Evolutionary conservation across 2,888 invertebrate species (phyloP).

Genomic region (Eucriotettix oculatus): DNA sequence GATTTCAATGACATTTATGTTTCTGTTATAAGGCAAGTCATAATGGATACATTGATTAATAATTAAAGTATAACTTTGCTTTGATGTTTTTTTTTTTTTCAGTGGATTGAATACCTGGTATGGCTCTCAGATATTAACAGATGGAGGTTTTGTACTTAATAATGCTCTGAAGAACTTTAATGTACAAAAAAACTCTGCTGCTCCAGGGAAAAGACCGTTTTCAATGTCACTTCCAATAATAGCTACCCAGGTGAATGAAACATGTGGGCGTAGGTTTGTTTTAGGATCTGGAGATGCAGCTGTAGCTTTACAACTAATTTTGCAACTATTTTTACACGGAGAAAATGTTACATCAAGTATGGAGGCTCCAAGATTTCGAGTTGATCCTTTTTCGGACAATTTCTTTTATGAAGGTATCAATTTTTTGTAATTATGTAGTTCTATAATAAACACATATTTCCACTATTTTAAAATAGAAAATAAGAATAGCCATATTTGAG

Average conservation of each 20-base stretch:
- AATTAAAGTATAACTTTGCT: neutral
- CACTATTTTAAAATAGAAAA: too few relatives aligned
- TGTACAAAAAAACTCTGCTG: constrained; percentile 7
- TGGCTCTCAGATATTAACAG: constrained; percentile 31
- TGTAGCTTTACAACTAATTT: constrained; percentile 31
- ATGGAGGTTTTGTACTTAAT: constrained; percentile 36
- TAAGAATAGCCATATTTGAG: too few relatives aligned
- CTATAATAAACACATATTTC: too few relatives aligned
- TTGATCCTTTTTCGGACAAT: constrained; percentile 1
- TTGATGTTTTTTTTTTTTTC: constrained; percentile 10
- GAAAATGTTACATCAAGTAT: constrained; percentile 29
- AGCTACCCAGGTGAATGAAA: constrained; percentile 16
- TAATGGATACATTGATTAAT: neutral
- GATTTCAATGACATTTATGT: constrained; percentile 50
- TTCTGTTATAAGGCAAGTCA: constrained; percentile 45
- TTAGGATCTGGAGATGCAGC: constrained; percentile 34
- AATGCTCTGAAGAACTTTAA: constrained; percentile 17
- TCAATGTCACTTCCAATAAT: constrained; percentile 19
- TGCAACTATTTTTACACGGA: constrained; percentile 27
- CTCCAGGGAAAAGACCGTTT: constrained; percentile 14
- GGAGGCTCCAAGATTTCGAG: constrained; percentile 30
- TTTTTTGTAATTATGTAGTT: neutral
- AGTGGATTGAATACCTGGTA: constrained; percentile 38
- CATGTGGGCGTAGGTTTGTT: constrained; percentile 34
- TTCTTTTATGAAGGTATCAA: neutral